A percentile compares a stretch with the other conserved stretches of the same genome.
Conservation (phyloP, 1,140 invertebrate species). For the Pachyrhynchus sulphureomaculatus region DNA sequence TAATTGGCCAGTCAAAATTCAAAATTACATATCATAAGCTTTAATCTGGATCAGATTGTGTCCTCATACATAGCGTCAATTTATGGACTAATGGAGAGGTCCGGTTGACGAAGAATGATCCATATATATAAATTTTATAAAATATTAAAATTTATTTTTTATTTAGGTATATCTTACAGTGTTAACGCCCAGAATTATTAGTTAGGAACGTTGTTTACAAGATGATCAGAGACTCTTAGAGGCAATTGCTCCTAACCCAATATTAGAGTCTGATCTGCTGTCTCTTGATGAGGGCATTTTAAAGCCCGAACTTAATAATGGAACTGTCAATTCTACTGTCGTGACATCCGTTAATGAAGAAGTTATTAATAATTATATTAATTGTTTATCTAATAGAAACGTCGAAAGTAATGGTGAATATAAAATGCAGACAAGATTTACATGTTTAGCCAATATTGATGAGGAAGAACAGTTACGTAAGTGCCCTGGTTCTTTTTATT, state of each 20-base stretch:
- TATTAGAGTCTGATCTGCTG: constrained; percentile 44
- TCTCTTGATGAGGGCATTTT: constrained; percentile 44
- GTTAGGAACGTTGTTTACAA: constrained; percentile 45
- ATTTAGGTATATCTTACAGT: constrained; percentile 45
- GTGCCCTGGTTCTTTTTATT: not conserved
- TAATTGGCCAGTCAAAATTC: too few species aligned
- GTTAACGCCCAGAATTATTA: constrained; percentile 45
- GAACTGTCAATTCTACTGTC: not conserved
- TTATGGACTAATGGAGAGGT: too few species aligned
- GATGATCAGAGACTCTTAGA: constrained; percentile 46
- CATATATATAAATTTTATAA: too few species aligned
- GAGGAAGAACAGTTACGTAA: constrained; percentile 42
- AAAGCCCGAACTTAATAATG: constrained; percentile 42
- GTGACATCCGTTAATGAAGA: constrained; percentile 20
- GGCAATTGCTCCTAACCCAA: constrained; percentile 38
- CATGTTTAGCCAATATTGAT: constrained; percentile 27
- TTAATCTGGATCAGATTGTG: too few species aligned
- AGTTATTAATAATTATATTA: constrained; percentile 34
- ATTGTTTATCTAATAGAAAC: constrained; percentile 23
- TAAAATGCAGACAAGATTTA: constrained; percentile 32
- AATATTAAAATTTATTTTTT: too few species aligned
- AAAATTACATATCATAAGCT: too few species aligned
- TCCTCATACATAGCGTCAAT: too few species aligned
- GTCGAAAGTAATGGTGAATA: constrained; percentile 2
- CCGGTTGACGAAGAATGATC: too few species aligned